Percentiles rank a stretch among this genome's conserved stretches.
Evolutionary conservation across 2,113 vertebrate genomes (phyloP).

Genomic region (Lipophrys pholis): DNA sequence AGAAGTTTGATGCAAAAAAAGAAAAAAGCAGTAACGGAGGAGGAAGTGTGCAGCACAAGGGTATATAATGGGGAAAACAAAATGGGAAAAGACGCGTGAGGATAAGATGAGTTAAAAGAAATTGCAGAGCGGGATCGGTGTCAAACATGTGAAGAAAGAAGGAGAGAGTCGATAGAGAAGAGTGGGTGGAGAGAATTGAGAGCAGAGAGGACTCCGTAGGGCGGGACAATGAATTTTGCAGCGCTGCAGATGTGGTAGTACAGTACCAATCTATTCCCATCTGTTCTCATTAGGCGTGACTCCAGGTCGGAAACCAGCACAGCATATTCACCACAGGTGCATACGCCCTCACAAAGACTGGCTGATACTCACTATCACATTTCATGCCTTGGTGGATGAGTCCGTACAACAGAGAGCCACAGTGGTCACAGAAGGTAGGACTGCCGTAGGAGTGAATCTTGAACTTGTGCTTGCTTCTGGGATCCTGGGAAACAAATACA

Average conservation of each 20-base stretch:
- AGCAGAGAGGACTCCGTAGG: slow-evolving; percentile 27
- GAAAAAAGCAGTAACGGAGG: not conserved
- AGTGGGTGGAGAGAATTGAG: slow-evolving; percentile 61
- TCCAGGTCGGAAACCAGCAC: slow-evolving; percentile 43
- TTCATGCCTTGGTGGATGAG: slow-evolving; percentile 99
- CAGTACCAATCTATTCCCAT: slow-evolving; percentile 69
- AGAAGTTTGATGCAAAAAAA: not conserved
- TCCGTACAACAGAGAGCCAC: slow-evolving; percentile 95
- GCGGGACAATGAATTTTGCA: slow-evolving; percentile 33
- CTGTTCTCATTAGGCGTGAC: slow-evolving; percentile 65
- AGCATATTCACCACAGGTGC: slow-evolving; percentile 40
- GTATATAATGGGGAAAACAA: not conserved
- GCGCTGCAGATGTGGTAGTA: slow-evolving; percentile 49
- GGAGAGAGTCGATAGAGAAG: slow-evolving; percentile 23
- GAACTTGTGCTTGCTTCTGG: slow-evolving; percentile 99
- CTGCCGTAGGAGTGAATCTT: slow-evolving; percentile 98
- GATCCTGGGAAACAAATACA: slow-evolving; percentile 83
- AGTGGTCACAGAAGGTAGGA: slow-evolving; percentile 98
- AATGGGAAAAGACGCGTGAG: slow-evolving; percentile 11
- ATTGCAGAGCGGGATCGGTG: slow-evolving; percentile 8
- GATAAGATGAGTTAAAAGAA: not conserved
- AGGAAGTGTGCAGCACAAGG: not conserved
- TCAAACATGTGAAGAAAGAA: slow-evolving; percentile 32
- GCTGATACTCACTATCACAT: slow-evolving; percentile 93
- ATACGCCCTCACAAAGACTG: slow-evolving; percentile 16